Base-by-base conservation (phyloP, 2,888 invertebrate species). In the Lasioglossum malachurum region DNA sequence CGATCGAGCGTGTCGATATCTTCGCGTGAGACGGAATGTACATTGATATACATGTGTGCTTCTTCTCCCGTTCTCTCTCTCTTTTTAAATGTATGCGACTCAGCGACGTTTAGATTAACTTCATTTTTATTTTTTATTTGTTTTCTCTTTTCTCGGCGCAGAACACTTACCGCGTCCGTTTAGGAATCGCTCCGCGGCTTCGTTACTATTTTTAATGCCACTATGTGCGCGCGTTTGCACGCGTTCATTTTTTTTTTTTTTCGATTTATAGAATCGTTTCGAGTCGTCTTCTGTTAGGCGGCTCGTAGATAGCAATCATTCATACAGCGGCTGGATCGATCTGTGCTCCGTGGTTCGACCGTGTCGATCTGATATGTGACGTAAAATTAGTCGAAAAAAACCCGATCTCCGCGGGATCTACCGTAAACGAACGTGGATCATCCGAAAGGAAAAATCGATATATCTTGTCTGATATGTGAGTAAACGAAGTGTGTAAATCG, bases 321-420 rank as follows among this genome's bases (percentile, higher is more conserved):
- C 23, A 8, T 60, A 12, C 41, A 27, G 5, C 64, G 19, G 46
- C 67, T n/a, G 69, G 53, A 57, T 75, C 69, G 53, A 75, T 77
- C 23, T 53, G 49, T 41, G 71, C 75, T 14, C 27, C 16, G 5
- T 38, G 69, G 38, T 53, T 79, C 35, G 19, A 82, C 44, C 31
- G 19, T 73, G 60, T 79, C 60, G 4, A 60, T 81, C 23, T 86
- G 87, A 87, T 82, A 82, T 82, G 87, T 84, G 60, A 64, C 19
- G 35, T 82, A 19, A 35, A 79, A 82, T 78, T 35, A 35, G 35
- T 44, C 35, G 35, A 64, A 49, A 67, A 16, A 67, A 35, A 35
- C 8, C 67, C 8, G 19, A 60, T 27, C 27, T 27, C 1, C 27
- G 2, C 35, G 27, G 27, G 60, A 14, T 27, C 60, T 60, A 31